Evolutionary conservation across 2,888 invertebrate genomes (phyloP), one percentile per base, ranked within the genome.

Genomic region (Disparrhopalites patrizii): DNA sequence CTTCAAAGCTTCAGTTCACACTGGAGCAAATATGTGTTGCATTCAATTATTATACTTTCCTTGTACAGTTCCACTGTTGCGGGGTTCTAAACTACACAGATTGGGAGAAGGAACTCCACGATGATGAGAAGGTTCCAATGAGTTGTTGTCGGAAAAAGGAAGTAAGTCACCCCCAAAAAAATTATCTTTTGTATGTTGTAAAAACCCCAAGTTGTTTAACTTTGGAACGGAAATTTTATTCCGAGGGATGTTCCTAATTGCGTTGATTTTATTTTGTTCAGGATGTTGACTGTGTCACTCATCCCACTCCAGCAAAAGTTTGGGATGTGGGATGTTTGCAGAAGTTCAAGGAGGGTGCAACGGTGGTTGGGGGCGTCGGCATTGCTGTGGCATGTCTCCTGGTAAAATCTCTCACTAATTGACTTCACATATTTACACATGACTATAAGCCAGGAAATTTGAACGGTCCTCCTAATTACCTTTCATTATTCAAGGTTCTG

Each of bases 371-470:
- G 25, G 87, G 86, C 15, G 86, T 88, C 25, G 93, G 91, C 7
- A 86, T 93, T 66, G 85, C 87, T 27, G 88, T 93, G 33, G 90
- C 93, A n/a, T 83, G 88, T 71, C 81, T 93, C 36, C 89, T 93
- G 91, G 93, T 91, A 81, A 82, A 78, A 13, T 52, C 54, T 23
- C 23, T 38, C 7, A 27, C 23, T 15, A 15, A 20, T 56, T 18
- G 7, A 20, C n/a, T 8, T 47, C 2, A 10, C 25, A 8, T 23
- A 23, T 23, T 47, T 47, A 47, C 47, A 47, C 3, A n/a, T n/a
- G n/a, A n/a, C n/a, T n/a, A n/a, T n/a, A n/a, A n/a, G n/a, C n/a
- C n/a, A n/a, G n/a, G n/a, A n/a, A n/a, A n/a, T n/a, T n/a, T 55
- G 27, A 27, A 25, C 2, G n/a, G 43, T 33, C 15, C 23, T 23